Conservation (phyloP, 2,888 invertebrate species). For the Oeneis ivallda region DNA sequence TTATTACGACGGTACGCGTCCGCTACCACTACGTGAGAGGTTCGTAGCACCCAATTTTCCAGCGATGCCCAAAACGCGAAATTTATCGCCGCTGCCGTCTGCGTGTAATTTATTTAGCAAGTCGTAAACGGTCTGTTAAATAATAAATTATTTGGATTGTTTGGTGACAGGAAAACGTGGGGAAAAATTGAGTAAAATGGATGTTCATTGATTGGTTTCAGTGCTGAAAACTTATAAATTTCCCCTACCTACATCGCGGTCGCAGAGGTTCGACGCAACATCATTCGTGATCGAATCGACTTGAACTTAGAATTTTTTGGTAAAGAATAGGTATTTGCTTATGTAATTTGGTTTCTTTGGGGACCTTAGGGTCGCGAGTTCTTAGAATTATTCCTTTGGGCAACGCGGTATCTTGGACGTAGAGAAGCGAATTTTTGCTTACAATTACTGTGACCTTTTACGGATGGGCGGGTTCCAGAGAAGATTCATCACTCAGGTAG, state of each 20-base stretch:
- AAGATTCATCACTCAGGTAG: not conserved
- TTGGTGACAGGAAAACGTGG: not conserved
- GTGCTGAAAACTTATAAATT: too few relatives aligned
- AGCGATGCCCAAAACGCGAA: not conserved
- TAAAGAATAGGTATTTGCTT: too few relatives aligned
- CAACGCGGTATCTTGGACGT: not conserved
- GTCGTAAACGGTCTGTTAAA: constrained; percentile 9
- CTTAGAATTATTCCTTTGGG: too few relatives aligned
- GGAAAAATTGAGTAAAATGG: not conserved
- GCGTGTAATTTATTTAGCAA: constrained; percentile 20
- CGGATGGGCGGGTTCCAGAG: not conserved
- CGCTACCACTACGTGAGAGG: too few relatives aligned
- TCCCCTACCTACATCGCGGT: too few relatives aligned
- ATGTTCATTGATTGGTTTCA: not conserved
- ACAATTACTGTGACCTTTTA: not conserved
- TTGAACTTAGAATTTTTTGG: too few relatives aligned
- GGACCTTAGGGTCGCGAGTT: too few relatives aligned
- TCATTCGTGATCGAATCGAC: too few relatives aligned
- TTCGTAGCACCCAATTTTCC: not conserved
- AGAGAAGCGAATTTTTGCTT: not conserved
- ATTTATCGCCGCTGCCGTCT: constrained; percentile 22
- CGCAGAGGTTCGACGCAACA: too few relatives aligned
- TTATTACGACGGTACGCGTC: not conserved
- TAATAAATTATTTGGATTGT: constrained; percentile 9
- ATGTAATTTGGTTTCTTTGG: too few relatives aligned